Evolutionary conservation across 2,888 invertebrate genomes (phyloP).

Genomic region (Petrophora chlorosata): DNA sequence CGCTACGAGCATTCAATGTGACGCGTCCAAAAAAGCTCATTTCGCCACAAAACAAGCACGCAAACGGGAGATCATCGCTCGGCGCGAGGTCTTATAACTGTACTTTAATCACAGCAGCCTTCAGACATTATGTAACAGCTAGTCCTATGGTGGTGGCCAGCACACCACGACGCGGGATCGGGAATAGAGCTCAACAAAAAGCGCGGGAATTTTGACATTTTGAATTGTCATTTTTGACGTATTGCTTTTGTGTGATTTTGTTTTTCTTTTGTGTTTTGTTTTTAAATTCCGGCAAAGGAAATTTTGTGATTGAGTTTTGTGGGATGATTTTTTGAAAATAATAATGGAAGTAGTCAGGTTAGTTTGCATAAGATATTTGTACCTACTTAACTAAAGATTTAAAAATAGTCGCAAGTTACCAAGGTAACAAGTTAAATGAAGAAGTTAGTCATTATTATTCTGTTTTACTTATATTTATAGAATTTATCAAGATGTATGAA

Average conservation of each 20-base stretch:
- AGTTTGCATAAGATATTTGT: slow-evolving; percentile 6
- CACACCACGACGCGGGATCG: slow-evolving; percentile 60
- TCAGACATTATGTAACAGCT: slow-evolving; percentile 75
- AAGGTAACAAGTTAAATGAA: no score
- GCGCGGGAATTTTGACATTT: slow-evolving; percentile 23
- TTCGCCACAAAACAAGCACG: slow-evolving; percentile 77
- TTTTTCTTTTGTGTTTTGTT: neutral
- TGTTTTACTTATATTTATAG: no score
- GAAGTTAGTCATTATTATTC: no score
- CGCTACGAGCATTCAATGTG: slow-evolving; percentile 52
- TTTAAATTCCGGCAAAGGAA: slow-evolving; percentile 4
- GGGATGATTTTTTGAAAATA: slow-evolving; percentile 24
- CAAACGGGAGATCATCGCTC: slow-evolving; percentile 77
- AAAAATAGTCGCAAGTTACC: no score
- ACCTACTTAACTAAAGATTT: no score
- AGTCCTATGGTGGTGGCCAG: slow-evolving; percentile 70
- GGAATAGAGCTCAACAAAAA: slow-evolving; percentile 41
- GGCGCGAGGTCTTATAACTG: slow-evolving; percentile 80
- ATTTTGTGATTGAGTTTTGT: slow-evolving; percentile 12
- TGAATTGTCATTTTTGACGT: slow-evolving; percentile 13
- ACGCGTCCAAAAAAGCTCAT: slow-evolving; percentile 70
- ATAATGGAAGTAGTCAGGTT: slow-evolving; percentile 38
- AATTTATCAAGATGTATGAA: no score
- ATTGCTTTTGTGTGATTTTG: slow-evolving; percentile 1
- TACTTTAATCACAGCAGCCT: slow-evolving; percentile 72